These are phyloP conservation scores for Desoria tigrina DNA, from an alignment of 2,888 invertebrate genomes.

Conservation along the genomic window DNA sequence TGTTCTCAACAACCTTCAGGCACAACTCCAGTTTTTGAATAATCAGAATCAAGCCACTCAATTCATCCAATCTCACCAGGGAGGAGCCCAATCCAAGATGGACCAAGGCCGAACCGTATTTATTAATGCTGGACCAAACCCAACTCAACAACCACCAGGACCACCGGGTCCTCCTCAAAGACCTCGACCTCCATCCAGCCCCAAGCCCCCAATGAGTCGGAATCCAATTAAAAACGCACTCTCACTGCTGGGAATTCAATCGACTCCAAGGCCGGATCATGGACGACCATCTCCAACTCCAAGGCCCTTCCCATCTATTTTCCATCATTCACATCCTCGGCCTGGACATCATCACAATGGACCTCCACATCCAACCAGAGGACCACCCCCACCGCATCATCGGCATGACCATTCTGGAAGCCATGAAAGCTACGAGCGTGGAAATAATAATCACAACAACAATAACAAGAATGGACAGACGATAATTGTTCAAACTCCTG, in stretches of 20 bases:
- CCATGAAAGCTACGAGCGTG: constrained; percentile 9
- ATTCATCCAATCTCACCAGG: too few relatives aligned
- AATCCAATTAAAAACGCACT: constrained; percentile 49
- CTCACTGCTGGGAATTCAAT: constrained; percentile 48
- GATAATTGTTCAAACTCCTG: constrained; percentile 33
- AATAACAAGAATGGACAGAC: constrained; percentile 23
- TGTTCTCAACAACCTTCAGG: constrained; percentile 4
- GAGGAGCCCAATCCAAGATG: constrained; percentile 9
- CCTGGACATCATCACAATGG: constrained; percentile 1
- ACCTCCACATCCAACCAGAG: background rate
- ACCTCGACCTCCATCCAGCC: constrained; percentile 5
- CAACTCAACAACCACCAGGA: constrained; percentile 21
- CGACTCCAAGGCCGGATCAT: constrained; percentile 44
- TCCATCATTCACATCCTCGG: constrained; percentile 15
- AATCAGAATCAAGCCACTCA: constrained; percentile 11
- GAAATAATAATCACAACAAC: constrained; percentile 11
- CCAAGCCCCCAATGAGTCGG: constrained; percentile 5
- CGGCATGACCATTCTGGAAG: background rate
- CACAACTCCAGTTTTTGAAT: background rate
- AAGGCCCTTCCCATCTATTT: constrained; percentile 15
- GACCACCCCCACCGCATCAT: constrained; percentile 16
- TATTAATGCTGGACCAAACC: background rate
- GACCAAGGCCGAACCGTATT: constrained; percentile 2
- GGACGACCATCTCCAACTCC: constrained; percentile 5
- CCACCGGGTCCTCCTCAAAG: constrained; percentile 2